phyloP scores from a whole-genome alignment of 2,888 invertebrate genomes.

The Tetheella fluctuosa region DNA sequence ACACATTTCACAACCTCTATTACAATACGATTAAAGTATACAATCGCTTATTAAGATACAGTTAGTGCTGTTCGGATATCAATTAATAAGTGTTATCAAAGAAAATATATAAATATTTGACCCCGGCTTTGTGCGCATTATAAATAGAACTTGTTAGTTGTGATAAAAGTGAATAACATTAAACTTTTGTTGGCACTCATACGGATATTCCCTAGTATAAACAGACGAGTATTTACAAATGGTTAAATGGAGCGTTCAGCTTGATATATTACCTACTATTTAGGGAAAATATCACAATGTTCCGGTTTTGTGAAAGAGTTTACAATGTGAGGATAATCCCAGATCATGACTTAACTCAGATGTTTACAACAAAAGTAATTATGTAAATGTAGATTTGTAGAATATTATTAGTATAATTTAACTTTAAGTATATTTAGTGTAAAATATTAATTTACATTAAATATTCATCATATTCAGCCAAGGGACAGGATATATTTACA shows the following conservation, averaged over 20 bases:
- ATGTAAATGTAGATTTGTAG: no score
- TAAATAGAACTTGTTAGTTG: slow-evolving; percentile 35
- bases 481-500: no score
- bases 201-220: slow-evolving; percentile 1
- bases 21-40: neutral
- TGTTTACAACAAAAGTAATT: no score
- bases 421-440: no score
- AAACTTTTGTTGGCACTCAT: neutral
- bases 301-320: neutral
- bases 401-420: no score
- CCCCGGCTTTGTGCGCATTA: slow-evolving; percentile 35
- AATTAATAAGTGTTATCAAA: slow-evolving; percentile 16
- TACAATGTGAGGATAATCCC: neutral
- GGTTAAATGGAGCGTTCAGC: neutral
- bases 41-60: neutral
- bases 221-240: neutral
- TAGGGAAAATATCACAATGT: neutral
- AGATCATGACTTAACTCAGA: no score
- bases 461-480: no score
- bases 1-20: neutral
- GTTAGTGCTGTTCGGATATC: slow-evolving; percentile 1
- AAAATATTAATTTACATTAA: no score
- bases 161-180: slow-evolving; percentile 2
- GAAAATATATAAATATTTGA: slow-evolving; percentile 40
- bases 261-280: neutral